Evolutionary conservation across 2,797 vertebrate genomes (phyloP).

Genomic region (Ptychadena robeensis): DNA sequence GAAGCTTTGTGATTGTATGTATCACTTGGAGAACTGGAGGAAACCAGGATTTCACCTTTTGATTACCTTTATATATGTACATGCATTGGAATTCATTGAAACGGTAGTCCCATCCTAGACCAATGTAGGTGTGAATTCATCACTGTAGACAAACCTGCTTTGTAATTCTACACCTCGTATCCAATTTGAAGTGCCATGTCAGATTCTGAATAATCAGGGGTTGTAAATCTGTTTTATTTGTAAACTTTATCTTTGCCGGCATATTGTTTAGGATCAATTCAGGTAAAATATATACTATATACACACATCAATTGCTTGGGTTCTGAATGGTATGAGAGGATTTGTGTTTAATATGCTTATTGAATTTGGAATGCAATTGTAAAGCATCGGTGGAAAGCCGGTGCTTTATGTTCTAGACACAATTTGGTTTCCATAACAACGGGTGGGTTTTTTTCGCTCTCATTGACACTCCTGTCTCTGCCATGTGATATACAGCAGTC

Average conservation of each 20-base stretch:
- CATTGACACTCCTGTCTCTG: constrained; percentile 58
- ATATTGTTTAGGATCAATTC: background rate
- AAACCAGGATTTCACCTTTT: background rate
- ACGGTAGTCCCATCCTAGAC: background rate
- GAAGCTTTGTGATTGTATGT: background rate
- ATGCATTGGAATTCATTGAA: background rate
- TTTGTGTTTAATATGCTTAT: constrained; percentile 52
- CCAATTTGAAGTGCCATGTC: background rate
- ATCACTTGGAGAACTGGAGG: background rate
- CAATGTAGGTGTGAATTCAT: background rate
- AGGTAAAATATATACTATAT: background rate
- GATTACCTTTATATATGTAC: background rate
- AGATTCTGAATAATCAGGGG: background rate
- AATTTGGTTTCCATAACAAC: constrained; percentile 75
- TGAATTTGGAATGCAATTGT: constrained; percentile 62
- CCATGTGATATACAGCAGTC: constrained; percentile 61
- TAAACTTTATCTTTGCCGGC: constrained; percentile 2
- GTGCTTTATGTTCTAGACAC: constrained; percentile 64
- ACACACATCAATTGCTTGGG: background rate
- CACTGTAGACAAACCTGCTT: too few species aligned
- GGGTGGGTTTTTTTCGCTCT: constrained; percentile 65
- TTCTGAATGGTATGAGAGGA: constrained; percentile 20
- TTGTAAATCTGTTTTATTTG: constrained; percentile 10
- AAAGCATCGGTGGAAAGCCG: constrained; percentile 55
- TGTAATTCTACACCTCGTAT: background rate